Evolutionary conservation across 2,113 vertebrate genomes (phyloP), one percentile per base, ranked within the genome.

Genomic region (Strigops habroptila): DNA sequence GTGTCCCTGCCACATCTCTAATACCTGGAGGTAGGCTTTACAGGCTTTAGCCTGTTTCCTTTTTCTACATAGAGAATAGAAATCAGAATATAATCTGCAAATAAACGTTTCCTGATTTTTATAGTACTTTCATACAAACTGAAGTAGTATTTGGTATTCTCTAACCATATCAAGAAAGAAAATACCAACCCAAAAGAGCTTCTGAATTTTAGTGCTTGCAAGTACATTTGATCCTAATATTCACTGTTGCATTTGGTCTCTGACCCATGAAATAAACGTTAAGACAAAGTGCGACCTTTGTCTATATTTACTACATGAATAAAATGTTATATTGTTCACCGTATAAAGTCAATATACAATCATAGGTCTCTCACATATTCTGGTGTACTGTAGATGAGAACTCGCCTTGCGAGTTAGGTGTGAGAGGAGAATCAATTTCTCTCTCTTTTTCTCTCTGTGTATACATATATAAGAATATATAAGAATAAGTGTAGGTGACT

Each of bases 1-100:
- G 83, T 99, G 99, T 75, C 99, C 99, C 3, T 99, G 99, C 96
- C 96, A 99, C 52, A 57, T 93, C 82, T 97, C 95, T 28, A 98
- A 98, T 96, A 99, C 99, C 25, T 98, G 86, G 65, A 99, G 99
- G 99, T 99, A 97, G 94, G 94, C 25, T 75, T 48, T 19, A 33
- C 11, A 55, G 10, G 14, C 22, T 82, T 70, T 44, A 44, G 17
- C 21, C 5, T 60, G 33, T 30, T 69, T 37, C 25, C 7, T 33
- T 70, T 51, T 70, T 19, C 31, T 73, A 0, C 55, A 6, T 10
- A 43, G 27, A 59, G 9, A 7, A 19, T 33, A 81, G 59, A 48
- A 76, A 30, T 37, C 9, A 0, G 1, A 33, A 48, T 51, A 7
- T 21, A 59, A 59, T 5, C 30, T 68, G 16, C 64, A 95, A 91